A percentile compares a stretch with the other conserved stretches of the same genome.
phyloP scores from a whole-genome alignment of 2,797 vertebrate genomes.

The Centropyge bicolor region DNA sequence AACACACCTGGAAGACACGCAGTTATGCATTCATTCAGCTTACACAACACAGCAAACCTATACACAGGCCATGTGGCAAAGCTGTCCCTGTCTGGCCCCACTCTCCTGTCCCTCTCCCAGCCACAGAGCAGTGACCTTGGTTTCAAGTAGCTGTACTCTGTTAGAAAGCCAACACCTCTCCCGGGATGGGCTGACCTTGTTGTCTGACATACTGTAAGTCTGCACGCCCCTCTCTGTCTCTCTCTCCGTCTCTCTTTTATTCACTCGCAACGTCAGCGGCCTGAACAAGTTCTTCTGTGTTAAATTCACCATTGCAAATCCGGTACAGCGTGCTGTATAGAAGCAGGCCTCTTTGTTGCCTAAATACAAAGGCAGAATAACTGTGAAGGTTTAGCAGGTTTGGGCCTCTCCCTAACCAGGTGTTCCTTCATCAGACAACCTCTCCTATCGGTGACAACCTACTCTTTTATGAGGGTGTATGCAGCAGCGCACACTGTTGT shows the following conservation, averaged over 20 bases:
- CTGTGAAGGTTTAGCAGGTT: constrained; percentile 68
- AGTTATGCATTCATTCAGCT: constrained; percentile 19
- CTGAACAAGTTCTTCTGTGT: constrained; percentile 47
- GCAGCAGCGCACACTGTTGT: constrained; percentile 48
- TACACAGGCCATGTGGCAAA: constrained; percentile 49
- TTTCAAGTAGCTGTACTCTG: constrained; percentile 85
- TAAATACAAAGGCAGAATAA: constrained; percentile 54
- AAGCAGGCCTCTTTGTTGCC: constrained; percentile 35
- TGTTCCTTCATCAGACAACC: constrained; percentile 79
- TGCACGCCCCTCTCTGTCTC: constrained; percentile 60
- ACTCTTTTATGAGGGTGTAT: constrained; percentile 74
- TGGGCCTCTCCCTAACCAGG: constrained; percentile 82
- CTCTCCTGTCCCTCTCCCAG: constrained; percentile 68
- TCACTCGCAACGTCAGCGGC: constrained; percentile 36
- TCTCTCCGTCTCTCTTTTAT: constrained; percentile 35
- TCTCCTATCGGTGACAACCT: constrained; percentile 69
- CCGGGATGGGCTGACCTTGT: constrained; percentile 85
- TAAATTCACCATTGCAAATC: constrained; percentile 29
- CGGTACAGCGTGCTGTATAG: constrained; percentile 5
- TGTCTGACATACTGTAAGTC: constrained; percentile 81
- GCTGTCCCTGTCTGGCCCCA: constrained; percentile 66
- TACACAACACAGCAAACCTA: constrained; percentile 24
- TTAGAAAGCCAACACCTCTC: constrained; percentile 86
- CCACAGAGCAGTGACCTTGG: constrained; percentile 83
- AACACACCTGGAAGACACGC: constrained; percentile 4